These are phyloP conservation scores for Melitaea cinxia DNA, from an alignment of 1,140 invertebrate genomes.

Conservation along the genomic window DNA sequence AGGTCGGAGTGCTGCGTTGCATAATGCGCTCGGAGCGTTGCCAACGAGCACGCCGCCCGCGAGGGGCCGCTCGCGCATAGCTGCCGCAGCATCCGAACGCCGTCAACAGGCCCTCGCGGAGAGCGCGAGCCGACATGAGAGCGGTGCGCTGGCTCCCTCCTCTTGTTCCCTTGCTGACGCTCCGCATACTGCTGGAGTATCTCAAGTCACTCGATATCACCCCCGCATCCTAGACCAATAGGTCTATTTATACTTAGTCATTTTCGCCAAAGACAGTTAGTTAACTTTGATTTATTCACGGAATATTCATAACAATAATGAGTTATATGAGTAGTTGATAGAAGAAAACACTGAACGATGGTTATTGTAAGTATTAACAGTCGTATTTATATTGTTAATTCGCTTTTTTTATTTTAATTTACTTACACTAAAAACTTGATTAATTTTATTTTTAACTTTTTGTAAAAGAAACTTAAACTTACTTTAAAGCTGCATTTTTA, in stretches of 20 bases:
- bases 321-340: constrained; percentile 36
- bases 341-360: constrained; percentile 50
- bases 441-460: constrained; percentile 13
- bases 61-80: constrained; percentile 43
- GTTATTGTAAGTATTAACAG: constrained; percentile 54
- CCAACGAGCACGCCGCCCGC: constrained; percentile 50
- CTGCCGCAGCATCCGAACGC: constrained; percentile 30
- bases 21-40: constrained; percentile 63
- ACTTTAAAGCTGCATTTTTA: not conserved
- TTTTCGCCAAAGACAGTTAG: constrained; percentile 36
- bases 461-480: not conserved
- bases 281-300: constrained; percentile 21
- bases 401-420: constrained; percentile 18
- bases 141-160: constrained; percentile 64
- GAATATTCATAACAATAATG: constrained; percentile 32
- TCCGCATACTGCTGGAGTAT: constrained; percentile 68
- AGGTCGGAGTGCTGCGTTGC: constrained; percentile 72
- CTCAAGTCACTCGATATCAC: constrained; percentile 64
- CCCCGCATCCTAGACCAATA: constrained; percentile 33
- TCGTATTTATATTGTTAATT: constrained; percentile 10
- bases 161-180: constrained; percentile 61
- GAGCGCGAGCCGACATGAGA: constrained; percentile 56
- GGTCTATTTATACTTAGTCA: constrained; percentile 27
- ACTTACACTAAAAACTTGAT: not conserved
- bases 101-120: constrained; percentile 33